Percentiles rank a stretch among this genome's conserved stretches.
Conservation (phyloP, 2,797 vertebrate species). For the Pogonophryne albipinna region DNA sequence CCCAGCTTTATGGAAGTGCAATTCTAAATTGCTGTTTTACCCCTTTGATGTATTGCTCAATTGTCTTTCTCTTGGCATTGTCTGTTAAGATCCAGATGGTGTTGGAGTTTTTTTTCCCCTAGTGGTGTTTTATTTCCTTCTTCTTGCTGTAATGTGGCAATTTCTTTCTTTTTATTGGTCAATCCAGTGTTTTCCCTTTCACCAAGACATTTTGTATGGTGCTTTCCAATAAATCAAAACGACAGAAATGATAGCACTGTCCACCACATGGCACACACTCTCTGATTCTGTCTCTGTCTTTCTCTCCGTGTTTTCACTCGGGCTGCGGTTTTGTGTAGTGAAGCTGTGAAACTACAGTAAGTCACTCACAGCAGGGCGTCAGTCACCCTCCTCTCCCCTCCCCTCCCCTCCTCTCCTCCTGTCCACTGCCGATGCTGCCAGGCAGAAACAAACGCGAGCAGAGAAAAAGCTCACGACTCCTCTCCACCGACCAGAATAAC, state of each 20-base stretch:
- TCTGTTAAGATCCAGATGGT: background rate
- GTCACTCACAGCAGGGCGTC: constrained; percentile 43
- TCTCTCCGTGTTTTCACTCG: background rate
- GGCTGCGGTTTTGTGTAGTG: constrained; percentile 14
- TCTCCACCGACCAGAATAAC: constrained; percentile 48
- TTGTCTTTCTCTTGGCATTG: background rate
- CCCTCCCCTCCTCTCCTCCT: constrained; percentile 14
- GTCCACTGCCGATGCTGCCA: constrained; percentile 33
- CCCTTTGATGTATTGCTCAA: background rate
- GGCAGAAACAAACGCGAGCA: constrained; percentile 21
- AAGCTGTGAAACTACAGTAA: constrained; percentile 45
- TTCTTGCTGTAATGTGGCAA: too few species aligned
- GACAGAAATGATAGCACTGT: background rate
- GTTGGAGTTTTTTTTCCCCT: too few species aligned
- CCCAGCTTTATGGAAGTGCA: background rate
- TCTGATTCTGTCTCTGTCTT: background rate
- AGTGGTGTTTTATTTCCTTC: too few species aligned
- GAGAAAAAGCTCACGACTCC: constrained; percentile 67
- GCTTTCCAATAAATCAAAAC: background rate
- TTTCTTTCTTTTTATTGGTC: too few species aligned
- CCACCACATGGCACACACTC: background rate
- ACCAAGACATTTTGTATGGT: background rate
- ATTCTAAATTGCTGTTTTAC: background rate
- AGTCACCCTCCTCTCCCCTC: constrained; percentile 20
- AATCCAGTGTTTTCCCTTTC: background rate